These are phyloP conservation scores for Bombus ignitus DNA, from an alignment of 1,140 invertebrate species.

Conservation along the genomic window DNA sequence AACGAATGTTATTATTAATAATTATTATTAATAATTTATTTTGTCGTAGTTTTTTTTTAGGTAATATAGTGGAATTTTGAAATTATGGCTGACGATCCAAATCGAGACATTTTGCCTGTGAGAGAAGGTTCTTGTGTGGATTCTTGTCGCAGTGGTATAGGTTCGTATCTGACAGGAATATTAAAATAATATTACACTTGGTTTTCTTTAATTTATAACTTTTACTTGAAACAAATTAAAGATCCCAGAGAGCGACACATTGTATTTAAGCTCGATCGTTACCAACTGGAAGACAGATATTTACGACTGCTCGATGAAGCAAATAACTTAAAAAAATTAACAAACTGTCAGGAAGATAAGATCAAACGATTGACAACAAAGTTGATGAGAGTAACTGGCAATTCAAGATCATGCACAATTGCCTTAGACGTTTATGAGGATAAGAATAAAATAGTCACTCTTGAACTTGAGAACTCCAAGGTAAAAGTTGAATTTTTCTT, in stretches of 20 bases:
- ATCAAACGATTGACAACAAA: constrained; percentile 79
- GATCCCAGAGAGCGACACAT: constrained; percentile 79
- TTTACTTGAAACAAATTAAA: constrained; percentile 42
- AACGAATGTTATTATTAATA: neutral
- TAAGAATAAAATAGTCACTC: constrained; percentile 68
- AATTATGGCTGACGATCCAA: constrained; percentile 73
- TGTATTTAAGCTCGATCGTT: constrained; percentile 78
- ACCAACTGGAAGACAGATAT: constrained; percentile 79
- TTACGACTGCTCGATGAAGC: constrained; percentile 77
- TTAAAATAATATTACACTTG: neutral
- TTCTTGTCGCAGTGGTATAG: constrained; percentile 68
- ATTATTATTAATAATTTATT: neutral
- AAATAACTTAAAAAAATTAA: constrained; percentile 76
- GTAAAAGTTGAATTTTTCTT: constrained; percentile 36
- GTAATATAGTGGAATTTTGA: constrained; percentile 24
- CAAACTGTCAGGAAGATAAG: constrained; percentile 79
- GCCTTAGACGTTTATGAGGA: constrained; percentile 68
- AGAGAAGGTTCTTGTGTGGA: constrained; percentile 72
- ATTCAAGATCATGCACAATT: constrained; percentile 69
- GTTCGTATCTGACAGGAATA: constrained; percentile 56
- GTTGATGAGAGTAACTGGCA: constrained; percentile 75
- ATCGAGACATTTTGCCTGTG: constrained; percentile 72
- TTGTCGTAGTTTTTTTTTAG: constrained; percentile 7
- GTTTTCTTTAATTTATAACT: neutral
- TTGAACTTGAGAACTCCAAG: constrained; percentile 78